These are phyloP conservation scores for Nephrotoma appendiculata DNA, from an alignment of 2,888 invertebrate species.

Conservation along the genomic window DNA sequence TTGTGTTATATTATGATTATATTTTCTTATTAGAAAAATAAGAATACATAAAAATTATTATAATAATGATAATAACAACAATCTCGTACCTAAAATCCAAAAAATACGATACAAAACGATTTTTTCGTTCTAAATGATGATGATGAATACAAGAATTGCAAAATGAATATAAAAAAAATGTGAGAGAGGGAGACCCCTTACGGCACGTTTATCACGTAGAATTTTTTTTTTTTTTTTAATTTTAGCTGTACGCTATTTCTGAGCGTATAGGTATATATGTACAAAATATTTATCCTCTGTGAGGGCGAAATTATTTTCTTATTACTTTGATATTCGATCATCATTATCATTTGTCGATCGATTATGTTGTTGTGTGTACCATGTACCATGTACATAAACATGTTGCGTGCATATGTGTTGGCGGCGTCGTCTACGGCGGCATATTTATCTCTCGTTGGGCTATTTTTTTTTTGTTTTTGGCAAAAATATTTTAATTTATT, in stretches of 20 bases:
- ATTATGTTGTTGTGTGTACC: background rate
- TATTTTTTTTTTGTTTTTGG: background rate
- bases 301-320: background rate
- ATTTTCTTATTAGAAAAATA: constrained; percentile 2
- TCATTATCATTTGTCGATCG: background rate
- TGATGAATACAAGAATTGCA: background rate
- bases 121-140: background rate
- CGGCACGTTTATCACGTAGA: constrained; percentile 4
- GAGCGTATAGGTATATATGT: background rate
- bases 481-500: background rate
- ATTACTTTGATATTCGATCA: background rate
- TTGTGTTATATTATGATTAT: background rate
- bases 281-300: background rate
- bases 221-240: too few species aligned
- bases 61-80: background rate
- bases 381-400: background rate
- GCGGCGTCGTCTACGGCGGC: background rate
- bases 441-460: background rate
- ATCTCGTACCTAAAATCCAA: background rate
- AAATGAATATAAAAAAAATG: background rate
- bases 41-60: background rate
- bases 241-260: background rate
- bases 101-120: background rate
- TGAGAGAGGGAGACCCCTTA: background rate
- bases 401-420: background rate